Evolutionary conservation across 1,140 invertebrate species (phyloP), one percentile per base, ranked within the genome.

Genomic region (Zaprionus vittiger): DNA sequence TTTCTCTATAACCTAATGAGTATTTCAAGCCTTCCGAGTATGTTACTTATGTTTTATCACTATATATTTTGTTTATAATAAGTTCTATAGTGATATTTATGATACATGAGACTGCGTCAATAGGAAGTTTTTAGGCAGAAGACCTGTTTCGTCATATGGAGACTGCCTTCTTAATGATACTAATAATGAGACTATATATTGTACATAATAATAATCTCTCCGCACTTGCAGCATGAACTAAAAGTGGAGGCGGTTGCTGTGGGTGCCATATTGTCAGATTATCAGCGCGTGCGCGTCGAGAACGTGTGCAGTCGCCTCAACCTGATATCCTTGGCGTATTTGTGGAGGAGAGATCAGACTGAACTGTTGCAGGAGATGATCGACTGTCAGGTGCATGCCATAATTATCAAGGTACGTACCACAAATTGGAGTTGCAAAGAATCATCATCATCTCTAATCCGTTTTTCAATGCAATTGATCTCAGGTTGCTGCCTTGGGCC

Each of bases 281-380:
- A 99, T 94, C 99, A 99, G 94, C 95, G 98, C 93, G 95, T 98
- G 81, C 95, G 99, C 91, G 98, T 99, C 67, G 98, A 99, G 95
- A 98, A 99, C 96, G 98, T 99, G 95, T 99, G 99, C 94, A 95
- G 94, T 83, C 95, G 99, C 87, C 95, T 99, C 84, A 96, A 96
- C 80, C 94, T 99, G 74, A 95, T 97, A 73, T 96, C 97, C 44
- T 94, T 99, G 70, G 97, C 98, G 41, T 99, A 98, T 93, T 94
- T 99, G 66, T 99, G 98, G 98, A 95, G 97, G 91, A 94, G 98
- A 91, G 96, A 99, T 93, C 99, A 99, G 94, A 95, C 95, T 84
- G 97, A 98, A 93, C 93, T 99, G 52, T 93, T 99, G n/a, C 95
- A 98, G 93, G 98, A 99, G 94, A 99, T 99, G 98, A 98, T 99